These are phyloP conservation scores for Encarsia formosa DNA, from an alignment of 2,888 invertebrate species.

Conservation along the genomic window DNA sequence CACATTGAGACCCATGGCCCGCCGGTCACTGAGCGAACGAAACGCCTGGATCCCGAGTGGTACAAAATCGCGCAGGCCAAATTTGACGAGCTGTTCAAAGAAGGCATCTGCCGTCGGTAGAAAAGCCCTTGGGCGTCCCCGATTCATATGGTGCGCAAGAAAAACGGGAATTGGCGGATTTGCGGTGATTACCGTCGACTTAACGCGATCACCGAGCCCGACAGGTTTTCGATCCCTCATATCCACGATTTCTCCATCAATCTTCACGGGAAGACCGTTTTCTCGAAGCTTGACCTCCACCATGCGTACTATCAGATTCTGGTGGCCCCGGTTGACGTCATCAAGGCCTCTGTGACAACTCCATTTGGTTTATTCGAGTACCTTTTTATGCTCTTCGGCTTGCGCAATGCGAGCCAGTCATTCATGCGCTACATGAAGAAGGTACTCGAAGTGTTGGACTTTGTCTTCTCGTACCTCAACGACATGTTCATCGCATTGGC, in stretches of 20 bases:
- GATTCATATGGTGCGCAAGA: too few relatives aligned
- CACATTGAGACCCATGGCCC: background rate
- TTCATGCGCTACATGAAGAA: too few relatives aligned
- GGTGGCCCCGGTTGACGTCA: background rate
- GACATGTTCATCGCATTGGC: background rate
- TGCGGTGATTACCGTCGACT: background rate
- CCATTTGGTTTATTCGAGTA: too few relatives aligned
- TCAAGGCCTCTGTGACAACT: background rate
- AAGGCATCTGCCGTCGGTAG: background rate
- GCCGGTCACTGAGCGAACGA: background rate
- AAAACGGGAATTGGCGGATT: background rate
- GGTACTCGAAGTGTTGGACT: background rate
- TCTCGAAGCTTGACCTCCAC: background rate
- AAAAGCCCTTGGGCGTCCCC: background rate
- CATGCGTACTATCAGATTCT: background rate
- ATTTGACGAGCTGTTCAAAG: too few relatives aligned
- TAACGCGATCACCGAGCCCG: background rate
- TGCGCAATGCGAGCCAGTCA: too few relatives aligned
- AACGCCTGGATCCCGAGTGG: too few relatives aligned
- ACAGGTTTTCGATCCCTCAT: background rate
- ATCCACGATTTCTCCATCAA: background rate
- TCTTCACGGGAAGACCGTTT: background rate
- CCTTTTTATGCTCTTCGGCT: background rate
- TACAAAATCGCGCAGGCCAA: too few relatives aligned
- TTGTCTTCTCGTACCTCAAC: background rate